phyloP scores from a whole-genome alignment of 92 coral and sea anemone genomes.

The Umimayanthus chanpuru region DNA sequence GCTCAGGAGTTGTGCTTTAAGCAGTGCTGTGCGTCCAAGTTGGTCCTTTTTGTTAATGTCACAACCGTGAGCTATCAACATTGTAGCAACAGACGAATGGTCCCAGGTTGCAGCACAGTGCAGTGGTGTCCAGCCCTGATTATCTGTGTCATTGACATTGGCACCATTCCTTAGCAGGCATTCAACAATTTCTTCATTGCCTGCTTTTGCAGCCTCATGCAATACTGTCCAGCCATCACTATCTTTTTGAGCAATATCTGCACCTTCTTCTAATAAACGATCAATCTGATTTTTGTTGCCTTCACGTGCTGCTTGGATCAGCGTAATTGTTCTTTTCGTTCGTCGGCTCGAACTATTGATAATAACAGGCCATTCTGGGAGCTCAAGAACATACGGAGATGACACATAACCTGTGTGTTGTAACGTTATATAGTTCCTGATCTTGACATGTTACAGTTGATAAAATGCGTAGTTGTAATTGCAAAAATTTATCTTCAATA shows the following conservation, averaged over 20 bases:
- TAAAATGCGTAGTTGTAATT: too few species aligned
- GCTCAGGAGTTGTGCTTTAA: neutral
- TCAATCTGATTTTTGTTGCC: neutral
- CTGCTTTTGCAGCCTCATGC: conserved; percentile 14
- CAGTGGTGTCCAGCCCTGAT: conserved; percentile 17
- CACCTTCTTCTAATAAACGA: neutral
- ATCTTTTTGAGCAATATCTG: neutral
- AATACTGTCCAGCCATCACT: conserved; percentile 16
- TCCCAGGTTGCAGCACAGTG: conserved; percentile 33
- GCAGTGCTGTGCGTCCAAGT: conserved; percentile 7
- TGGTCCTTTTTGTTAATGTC: neutral
- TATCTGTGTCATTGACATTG: conserved; percentile 2
- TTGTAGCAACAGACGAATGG: neutral
- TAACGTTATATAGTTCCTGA: too few species aligned
- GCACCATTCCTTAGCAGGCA: conserved; percentile 20
- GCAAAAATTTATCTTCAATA: too few species aligned
- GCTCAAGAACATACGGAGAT: neutral
- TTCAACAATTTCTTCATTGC: conserved; percentile 5
- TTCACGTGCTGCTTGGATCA: neutral
- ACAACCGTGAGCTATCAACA: conserved; percentile 26
- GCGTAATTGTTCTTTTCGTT: neutral
- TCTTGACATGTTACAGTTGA: too few species aligned
- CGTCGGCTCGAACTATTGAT: neutral
- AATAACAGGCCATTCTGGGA: neutral
- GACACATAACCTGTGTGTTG: neutral